phyloP scores from a whole-genome alignment of 2,797 vertebrate genomes.

The Semotilus atromaculatus region DNA sequence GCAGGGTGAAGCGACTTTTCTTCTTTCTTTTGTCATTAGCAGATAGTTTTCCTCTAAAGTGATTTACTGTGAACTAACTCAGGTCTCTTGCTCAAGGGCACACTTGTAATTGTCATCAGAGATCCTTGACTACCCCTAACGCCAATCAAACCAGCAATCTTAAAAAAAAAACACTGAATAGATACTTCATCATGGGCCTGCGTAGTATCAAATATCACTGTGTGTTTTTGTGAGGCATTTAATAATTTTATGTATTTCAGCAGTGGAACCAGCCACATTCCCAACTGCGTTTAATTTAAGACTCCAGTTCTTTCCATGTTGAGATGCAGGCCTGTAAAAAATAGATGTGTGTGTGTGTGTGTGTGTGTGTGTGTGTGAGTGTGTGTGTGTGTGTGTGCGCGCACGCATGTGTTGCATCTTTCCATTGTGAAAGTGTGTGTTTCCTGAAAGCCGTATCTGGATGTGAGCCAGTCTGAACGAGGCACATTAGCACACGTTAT shows the following conservation, averaged over 20 bases:
- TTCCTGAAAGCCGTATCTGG: slow-evolving; percentile 2
- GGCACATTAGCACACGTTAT: slow-evolving; percentile 65
- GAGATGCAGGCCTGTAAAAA: slow-evolving; percentile 8
- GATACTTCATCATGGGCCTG: slow-evolving; percentile 1
- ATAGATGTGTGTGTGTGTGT: neutral
- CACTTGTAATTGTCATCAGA: slow-evolving; percentile 3
- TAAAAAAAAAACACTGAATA: neutral
- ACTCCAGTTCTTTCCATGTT: slow-evolving; percentile 9
- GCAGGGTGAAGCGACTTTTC: neutral
- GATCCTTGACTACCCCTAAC: neutral
- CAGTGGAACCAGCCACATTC: neutral
- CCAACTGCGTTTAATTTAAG: slow-evolving; percentile 30
- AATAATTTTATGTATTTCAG: slow-evolving; percentile 18
- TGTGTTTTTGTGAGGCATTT: neutral
- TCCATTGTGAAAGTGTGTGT: slow-evolving; percentile 28
- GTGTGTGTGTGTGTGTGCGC: neutral
- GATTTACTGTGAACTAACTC: neutral
- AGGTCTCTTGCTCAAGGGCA: neutral
- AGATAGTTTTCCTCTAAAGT: slow-evolving; percentile 4
- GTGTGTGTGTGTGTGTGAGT: neutral
- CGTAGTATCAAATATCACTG: neutral
- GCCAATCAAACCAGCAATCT: neutral
- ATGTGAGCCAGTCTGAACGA: slow-evolving; percentile 13
- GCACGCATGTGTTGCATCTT: slow-evolving; percentile 1
- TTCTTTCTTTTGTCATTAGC: neutral